These are phyloP conservation scores for Gephyroberyx darwinii DNA, from an alignment of 2,797 vertebrate genomes.

Conservation along the genomic window DNA sequence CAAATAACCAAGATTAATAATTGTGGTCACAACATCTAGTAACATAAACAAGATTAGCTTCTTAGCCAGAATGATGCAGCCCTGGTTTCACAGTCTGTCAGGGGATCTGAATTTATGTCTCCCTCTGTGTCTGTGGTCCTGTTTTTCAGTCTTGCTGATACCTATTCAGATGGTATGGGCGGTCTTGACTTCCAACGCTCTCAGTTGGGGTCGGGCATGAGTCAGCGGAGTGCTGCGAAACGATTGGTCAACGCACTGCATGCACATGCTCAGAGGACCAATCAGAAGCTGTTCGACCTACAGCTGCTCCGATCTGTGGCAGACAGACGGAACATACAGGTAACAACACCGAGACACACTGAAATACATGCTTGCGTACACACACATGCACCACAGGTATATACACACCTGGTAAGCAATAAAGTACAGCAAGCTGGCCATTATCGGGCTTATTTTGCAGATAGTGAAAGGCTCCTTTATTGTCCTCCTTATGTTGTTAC, in stretches of 20 bases:
- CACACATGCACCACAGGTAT: too few relatives aligned
- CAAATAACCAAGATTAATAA: too few relatives aligned
- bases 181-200: slow-evolving; percentile 95
- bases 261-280: slow-evolving; percentile 87
- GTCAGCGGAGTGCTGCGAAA: slow-evolving; percentile 91
- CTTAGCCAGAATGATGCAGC: too few relatives aligned
- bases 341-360: slow-evolving; percentile 57
- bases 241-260: slow-evolving; percentile 90
- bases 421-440: background rate
- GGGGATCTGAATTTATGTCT: background rate
- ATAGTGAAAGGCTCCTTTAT: too few relatives aligned
- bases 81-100: too few relatives aligned
- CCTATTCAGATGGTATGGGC: slow-evolving; percentile 94
- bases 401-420: background rate
- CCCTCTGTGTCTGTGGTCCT: background rate
- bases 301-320: slow-evolving; percentile 88
- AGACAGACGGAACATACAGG: slow-evolving; percentile 87
- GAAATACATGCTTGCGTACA: background rate
- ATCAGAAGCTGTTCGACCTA: slow-evolving; percentile 89
- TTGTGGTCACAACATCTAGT: too few relatives aligned
- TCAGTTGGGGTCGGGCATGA: slow-evolving; percentile 96
- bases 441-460: too few relatives aligned
- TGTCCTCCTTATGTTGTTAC: too few relatives aligned
- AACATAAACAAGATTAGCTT: too few relatives aligned
- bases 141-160: slow-evolving; percentile 88